Evolutionary conservation across 2,888 invertebrate genomes (phyloP).

Genomic region (Chouioia cunea): DNA sequence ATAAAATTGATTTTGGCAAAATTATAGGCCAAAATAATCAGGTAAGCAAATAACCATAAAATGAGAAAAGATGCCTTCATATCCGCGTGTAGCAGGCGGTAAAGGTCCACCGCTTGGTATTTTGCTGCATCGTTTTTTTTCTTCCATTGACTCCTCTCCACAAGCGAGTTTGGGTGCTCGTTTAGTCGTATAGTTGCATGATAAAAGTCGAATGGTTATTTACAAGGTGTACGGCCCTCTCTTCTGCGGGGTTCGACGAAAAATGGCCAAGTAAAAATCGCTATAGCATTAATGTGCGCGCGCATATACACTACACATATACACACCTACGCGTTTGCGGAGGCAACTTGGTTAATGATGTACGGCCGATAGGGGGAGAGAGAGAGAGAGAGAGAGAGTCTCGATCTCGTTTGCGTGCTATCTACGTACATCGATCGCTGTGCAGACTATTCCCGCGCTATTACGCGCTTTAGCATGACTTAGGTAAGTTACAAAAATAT

Average conservation of each 20-base stretch:
- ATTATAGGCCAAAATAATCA: slow-evolving; percentile 20
- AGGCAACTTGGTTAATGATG: slow-evolving; percentile 31
- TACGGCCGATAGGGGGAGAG: background rate
- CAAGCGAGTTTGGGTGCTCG: slow-evolving; percentile 16
- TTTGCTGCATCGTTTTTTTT: slow-evolving; percentile 3
- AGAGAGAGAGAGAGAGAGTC: too few relatives aligned
- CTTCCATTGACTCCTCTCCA: background rate
- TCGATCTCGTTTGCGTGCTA: background rate
- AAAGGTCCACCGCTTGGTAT: slow-evolving; percentile 28
- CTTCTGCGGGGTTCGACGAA: background rate
- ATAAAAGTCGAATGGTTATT: slow-evolving; percentile 44
- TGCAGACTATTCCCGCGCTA: too few relatives aligned
- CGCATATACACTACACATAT: slow-evolving; percentile 5
- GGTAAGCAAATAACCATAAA: slow-evolving; percentile 28
- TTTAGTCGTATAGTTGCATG: slow-evolving; percentile 18
- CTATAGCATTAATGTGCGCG: background rate
- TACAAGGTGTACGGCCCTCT: slow-evolving; percentile 8
- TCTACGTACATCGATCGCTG: slow-evolving; percentile 9
- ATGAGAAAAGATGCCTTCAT: background rate
- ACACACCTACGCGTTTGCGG: background rate
- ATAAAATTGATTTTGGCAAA: background rate
- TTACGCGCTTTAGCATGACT: too few relatives aligned
- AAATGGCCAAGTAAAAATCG: slow-evolving; percentile 13
- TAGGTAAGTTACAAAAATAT: too few relatives aligned
- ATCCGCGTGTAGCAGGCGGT: slow-evolving; percentile 19